Evolutionary conservation across 2,797 vertebrate genomes (phyloP), one percentile per base, ranked within the genome.

Genomic region (Ptychadena robeensis): DNA sequence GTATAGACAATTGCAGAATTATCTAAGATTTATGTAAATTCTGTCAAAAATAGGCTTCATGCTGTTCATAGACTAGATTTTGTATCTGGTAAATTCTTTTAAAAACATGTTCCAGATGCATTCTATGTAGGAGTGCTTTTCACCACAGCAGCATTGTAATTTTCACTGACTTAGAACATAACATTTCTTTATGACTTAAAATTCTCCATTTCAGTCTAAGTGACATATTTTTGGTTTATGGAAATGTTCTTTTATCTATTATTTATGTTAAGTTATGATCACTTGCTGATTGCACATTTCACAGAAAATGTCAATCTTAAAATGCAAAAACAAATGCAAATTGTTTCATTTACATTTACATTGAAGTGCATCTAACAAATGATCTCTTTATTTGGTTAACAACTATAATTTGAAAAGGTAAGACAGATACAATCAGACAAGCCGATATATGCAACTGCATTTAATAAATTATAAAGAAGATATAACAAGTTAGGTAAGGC

Each of bases 261-360:
- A 59, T 73, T 57, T 63, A 80, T 63, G 69, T 10, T 64, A 63
- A 73, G 57, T 48, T 66, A 66, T 66, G 59, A 74, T 72, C 79
- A 72, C 32, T 70, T 71, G 68, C 68, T 80, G 78, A 70, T 70
- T 80, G 67, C 78, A 59, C 53, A 40, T 61, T 80, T 70, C 34
- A 31, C 34, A 61, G 48, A 63, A 38, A 5, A 63, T 71, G 77
- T 79, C 77, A 79, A 25, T 70, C 27, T 40, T 70, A 14, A 79
- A 63, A 80, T 77, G 27, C 67, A 71, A 69, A 48, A 37, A 76
- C 32, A 61, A 70, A 28, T 53, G 66, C 9, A 59, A 68, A 79
- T 71, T 63, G 27, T 61, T 79, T 63, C 32, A 70, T 27, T 61
- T 71, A 59, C 31, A 18, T 79, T 68, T n/a, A 53, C 65, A 35